Conservation (phyloP, 2,113 vertebrate genomes). For the Plestiodon gilberti region DNA sequence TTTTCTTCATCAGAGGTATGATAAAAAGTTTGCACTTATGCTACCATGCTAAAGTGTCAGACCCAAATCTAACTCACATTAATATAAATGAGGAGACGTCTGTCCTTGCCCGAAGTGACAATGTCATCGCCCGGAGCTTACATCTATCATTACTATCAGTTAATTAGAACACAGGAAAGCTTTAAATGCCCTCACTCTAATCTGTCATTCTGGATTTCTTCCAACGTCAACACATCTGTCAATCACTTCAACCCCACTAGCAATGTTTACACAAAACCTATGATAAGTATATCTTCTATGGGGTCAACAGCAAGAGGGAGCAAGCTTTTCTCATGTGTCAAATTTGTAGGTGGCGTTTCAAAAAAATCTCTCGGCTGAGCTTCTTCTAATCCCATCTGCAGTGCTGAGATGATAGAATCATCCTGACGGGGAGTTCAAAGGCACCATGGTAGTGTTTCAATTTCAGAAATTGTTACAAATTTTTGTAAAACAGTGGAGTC, state of each 20-base stretch:
- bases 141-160: conserved; percentile 66
- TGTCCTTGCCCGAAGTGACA: conserved; percentile 73
- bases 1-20: conserved; percentile 63
- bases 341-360: no score
- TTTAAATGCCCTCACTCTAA: conserved; percentile 57
- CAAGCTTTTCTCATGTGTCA: conserved; percentile 26
- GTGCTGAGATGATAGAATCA: conserved; percentile 41
- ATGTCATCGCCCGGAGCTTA: conserved; percentile 59
- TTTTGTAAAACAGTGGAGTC: conserved; percentile 13
- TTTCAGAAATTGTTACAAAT: conserved; percentile 5
- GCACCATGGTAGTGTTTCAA: neutral
- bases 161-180: conserved; percentile 67
- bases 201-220: conserved; percentile 61
- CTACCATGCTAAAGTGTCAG: conserved; percentile 58
- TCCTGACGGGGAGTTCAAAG: conserved; percentile 25
- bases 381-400: conserved; percentile 33
- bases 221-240: conserved; percentile 47
- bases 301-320: conserved; percentile 34
- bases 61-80: conserved; percentile 65
- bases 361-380: conserved; percentile 14
- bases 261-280: conserved; percentile 7
- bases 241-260: conserved; percentile 48
- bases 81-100: conserved; percentile 69
- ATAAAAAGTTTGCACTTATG: conserved; percentile 67
- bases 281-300: conserved; percentile 35